Evolutionary conservation across 2,888 invertebrate genomes (phyloP).

Genomic region (Ophion ellenae): DNA sequence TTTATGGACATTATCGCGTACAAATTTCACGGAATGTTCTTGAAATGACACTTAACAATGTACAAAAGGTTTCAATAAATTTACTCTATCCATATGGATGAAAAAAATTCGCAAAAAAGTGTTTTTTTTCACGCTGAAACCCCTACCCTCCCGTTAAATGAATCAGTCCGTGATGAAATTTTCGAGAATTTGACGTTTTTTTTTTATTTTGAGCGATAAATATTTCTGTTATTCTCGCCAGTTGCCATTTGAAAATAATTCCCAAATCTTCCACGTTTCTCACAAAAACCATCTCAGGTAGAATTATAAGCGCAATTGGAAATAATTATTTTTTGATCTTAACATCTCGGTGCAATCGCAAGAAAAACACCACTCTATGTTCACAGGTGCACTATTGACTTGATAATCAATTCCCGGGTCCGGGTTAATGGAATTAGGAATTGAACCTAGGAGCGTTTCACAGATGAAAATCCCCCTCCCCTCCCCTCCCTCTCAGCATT

Average conservation of each 20-base stretch:
- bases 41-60: too few species aligned
- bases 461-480: slow-evolving; percentile 8
- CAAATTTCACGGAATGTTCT: too few species aligned
- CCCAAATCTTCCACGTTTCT: too few species aligned
- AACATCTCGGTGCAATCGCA: background rate
- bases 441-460: background rate
- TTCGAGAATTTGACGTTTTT: background rate
- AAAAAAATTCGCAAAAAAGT: too few species aligned
- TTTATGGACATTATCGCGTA: too few species aligned
- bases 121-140: too few species aligned
- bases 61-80: too few species aligned
- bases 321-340: background rate
- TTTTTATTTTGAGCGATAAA: background rate
- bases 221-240: background rate
- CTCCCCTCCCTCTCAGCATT: background rate
- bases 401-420: background rate
- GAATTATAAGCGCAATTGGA: background rate
- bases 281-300: too few species aligned
- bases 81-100: too few species aligned
- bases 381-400: background rate
- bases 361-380: background rate
- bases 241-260: background rate
- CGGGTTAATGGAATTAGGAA: slow-evolving; percentile 1
- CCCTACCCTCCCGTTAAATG: too few species aligned
- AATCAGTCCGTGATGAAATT: background rate